These are phyloP conservation scores for Athalia cordata DNA, from an alignment of 2,888 invertebrate genomes.

Conservation along the genomic window DNA sequence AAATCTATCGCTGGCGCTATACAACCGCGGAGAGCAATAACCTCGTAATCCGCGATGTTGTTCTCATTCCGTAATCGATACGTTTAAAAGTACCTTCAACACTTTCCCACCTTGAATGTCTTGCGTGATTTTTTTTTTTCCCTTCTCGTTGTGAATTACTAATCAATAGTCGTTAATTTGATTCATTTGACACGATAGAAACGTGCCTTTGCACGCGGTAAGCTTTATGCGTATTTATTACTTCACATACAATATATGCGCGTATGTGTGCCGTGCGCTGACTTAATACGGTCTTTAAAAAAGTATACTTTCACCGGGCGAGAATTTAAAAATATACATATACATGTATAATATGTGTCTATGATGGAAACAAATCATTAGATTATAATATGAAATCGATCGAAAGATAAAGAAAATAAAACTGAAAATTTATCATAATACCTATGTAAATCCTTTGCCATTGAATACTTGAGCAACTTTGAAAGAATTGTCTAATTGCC, in stretches of 20 bases:
- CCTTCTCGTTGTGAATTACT: not conserved
- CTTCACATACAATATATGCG: not conserved
- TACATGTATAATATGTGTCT: too few relatives aligned
- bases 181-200: constrained; percentile 28
- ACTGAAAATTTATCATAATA: too few relatives aligned
- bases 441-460: too few relatives aligned
- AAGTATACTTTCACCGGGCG: constrained; percentile 20
- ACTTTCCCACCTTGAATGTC: too few relatives aligned
- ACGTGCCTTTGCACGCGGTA: not conserved
- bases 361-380: constrained; percentile 13
- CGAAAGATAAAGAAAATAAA: too few relatives aligned
- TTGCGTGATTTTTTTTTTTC: not conserved
- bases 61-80: too few relatives aligned
- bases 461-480: too few relatives aligned
- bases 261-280: not conserved
- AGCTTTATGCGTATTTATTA: not conserved
- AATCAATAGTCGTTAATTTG: constrained; percentile 31
- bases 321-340: not conserved
- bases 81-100: too few relatives aligned
- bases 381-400: not conserved
- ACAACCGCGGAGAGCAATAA: too few relatives aligned
- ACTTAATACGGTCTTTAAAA: constrained; percentile 12
- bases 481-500: too few relatives aligned
- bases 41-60: too few relatives aligned
- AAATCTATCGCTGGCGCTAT: too few relatives aligned